Evolutionary conservation across 2,113 vertebrate species (phyloP).

Genomic region (Gymnobelideus leadbeateri): DNA sequence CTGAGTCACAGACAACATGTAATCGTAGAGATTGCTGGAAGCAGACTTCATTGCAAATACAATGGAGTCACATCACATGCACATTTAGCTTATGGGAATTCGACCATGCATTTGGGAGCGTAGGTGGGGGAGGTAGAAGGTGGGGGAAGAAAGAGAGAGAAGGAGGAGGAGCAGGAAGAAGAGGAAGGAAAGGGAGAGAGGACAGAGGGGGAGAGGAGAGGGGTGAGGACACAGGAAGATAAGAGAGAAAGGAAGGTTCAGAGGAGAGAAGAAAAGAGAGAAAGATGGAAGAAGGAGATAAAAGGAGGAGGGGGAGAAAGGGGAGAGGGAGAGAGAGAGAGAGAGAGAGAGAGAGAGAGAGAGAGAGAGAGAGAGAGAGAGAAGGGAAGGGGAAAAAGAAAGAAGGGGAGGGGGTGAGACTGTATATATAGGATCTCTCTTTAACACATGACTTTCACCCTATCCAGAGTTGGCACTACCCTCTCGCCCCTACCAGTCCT

Average conservation of each 20-base stretch:
- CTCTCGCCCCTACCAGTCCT: not conserved
- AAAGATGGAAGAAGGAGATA: not conserved
- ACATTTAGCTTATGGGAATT: not conserved
- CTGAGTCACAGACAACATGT: not conserved
- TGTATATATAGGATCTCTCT: not conserved
- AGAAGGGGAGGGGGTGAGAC: too few relatives aligned
- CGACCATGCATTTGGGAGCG: not conserved
- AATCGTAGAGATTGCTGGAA: not conserved
- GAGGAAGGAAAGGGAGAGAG: not conserved
- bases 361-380: not conserved
- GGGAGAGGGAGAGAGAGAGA: not conserved
- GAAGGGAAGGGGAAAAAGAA: not conserved
- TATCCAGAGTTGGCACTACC: not conserved
- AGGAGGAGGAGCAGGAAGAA: too few relatives aligned
- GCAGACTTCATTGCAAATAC: not conserved
- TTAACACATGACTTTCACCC: not conserved
- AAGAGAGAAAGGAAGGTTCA: not conserved
- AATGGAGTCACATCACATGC: not conserved
- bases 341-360: not conserved
- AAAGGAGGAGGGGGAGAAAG: too few relatives aligned
- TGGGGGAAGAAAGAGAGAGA: not conserved
- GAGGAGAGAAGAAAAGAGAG: not conserved
- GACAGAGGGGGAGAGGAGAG: not conserved
- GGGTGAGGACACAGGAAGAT: too few relatives aligned
- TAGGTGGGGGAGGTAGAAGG: not conserved